Conservation (phyloP, 1,140 invertebrate genomes). For the Subanguina moxae region DNA sequence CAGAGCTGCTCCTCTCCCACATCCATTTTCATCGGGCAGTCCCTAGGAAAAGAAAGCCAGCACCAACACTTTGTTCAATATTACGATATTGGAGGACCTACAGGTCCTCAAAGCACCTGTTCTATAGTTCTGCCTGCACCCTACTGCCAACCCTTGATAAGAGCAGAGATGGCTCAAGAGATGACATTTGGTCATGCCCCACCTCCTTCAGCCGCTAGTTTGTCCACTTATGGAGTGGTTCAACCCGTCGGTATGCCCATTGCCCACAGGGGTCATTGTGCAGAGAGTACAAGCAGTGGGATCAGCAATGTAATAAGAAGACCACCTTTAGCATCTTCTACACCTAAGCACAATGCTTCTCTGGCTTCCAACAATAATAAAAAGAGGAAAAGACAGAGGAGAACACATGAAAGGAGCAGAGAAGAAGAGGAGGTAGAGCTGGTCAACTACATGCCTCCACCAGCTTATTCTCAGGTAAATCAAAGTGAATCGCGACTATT, state of each 20-base stretch:
- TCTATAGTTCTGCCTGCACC: neutral
- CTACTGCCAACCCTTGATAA: neutral
- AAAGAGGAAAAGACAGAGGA: neutral
- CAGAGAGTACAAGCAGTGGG: neutral
- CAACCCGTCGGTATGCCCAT: neutral
- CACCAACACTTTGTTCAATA: neutral
- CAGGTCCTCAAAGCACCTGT: neutral
- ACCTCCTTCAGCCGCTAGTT: constrained; percentile 2
- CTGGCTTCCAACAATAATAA: neutral
- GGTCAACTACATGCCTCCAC: neutral
- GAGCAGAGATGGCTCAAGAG: neutral
- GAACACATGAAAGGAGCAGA: neutral
- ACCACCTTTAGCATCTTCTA: neutral
- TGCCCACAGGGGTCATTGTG: neutral
- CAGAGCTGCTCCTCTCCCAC: neutral
- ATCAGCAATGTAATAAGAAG: neutral
- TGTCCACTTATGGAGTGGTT: constrained; percentile 1
- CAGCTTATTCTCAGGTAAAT: constrained; percentile 3
- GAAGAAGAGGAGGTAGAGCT: constrained; percentile 2
- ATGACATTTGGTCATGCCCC: neutral
- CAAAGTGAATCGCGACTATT: too few species aligned
- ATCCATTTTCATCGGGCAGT: neutral
- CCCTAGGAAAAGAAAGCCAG: neutral
- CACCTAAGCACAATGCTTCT: neutral
- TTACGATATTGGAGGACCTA: neutral